Conservation (phyloP, 1,140 invertebrate genomes). For the Zeugodacus cucurbitae region DNA sequence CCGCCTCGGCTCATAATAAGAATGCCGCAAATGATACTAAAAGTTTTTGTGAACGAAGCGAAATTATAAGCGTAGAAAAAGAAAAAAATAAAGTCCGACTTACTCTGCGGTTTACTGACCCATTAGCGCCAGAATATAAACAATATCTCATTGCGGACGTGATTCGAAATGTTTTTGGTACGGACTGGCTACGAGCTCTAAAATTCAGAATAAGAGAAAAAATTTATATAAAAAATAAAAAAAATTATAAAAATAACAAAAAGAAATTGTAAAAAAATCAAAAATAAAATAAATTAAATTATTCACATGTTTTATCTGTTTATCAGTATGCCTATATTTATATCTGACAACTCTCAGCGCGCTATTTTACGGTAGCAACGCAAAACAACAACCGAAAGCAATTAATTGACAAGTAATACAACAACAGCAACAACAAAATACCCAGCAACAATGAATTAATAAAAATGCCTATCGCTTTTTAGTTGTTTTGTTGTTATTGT, state of each 20-base stretch:
- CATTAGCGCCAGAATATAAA: slow-evolving; percentile 25
- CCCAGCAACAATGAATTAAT: neutral
- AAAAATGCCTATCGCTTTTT: neutral
- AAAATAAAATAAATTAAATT: neutral
- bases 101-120: slow-evolving; percentile 3
- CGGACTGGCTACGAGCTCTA: too few relatives aligned
- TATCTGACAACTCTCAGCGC: too few relatives aligned
- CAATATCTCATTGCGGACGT: slow-evolving; percentile 9
- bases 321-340: too few relatives aligned
- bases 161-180: neutral
- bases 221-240: neutral
- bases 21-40: neutral
- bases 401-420: neutral
- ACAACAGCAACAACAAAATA: neutral
- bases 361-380: neutral
- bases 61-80: neutral
- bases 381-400: neutral
- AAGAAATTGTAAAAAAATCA: neutral
- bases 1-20: neutral
- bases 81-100: neutral
- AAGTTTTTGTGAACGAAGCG: too few relatives aligned
- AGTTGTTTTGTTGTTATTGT: too few relatives aligned
- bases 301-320: neutral
- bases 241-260: neutral
- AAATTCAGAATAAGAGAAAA: neutral